These are phyloP conservation scores for Acanthis flammea DNA, from an alignment of 2,797 vertebrate genomes.

Conservation along the genomic window DNA sequence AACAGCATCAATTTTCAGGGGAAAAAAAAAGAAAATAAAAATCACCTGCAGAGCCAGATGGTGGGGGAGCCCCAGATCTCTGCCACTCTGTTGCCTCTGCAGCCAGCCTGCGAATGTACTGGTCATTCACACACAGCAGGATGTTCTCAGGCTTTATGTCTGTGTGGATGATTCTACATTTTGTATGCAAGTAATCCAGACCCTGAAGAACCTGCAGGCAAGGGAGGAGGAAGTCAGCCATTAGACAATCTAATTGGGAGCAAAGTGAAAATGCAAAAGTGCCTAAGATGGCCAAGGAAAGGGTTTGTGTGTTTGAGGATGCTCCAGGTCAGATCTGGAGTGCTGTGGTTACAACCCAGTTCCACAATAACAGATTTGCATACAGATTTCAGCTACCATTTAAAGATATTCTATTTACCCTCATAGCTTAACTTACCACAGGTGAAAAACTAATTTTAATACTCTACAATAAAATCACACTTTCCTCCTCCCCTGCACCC, in stretches of 20 bases:
- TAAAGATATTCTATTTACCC: neutral
- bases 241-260: neutral
- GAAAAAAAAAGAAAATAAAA: rapidly evolving
- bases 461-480: neutral
- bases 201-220: constrained; percentile 89
- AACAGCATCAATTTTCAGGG: neutral
- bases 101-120: constrained; percentile 92
- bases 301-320: neutral
- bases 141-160: constrained; percentile 99
- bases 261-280: neutral
- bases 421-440: neutral
- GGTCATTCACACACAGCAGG: constrained; percentile 90
- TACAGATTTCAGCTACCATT: neutral
- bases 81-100: constrained; percentile 97
- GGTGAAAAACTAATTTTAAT: neutral
- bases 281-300: neutral
- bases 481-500: neutral
- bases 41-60: constrained; percentile 93
- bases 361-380: neutral
- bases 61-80: constrained; percentile 88
- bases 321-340: neutral
- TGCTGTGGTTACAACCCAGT: neutral
- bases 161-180: constrained; percentile 97
- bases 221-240: neutral
- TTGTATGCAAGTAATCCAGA: constrained; percentile 94